phyloP scores from a whole-genome alignment of 2,888 invertebrate genomes.

The Tuta absoluta region DNA sequence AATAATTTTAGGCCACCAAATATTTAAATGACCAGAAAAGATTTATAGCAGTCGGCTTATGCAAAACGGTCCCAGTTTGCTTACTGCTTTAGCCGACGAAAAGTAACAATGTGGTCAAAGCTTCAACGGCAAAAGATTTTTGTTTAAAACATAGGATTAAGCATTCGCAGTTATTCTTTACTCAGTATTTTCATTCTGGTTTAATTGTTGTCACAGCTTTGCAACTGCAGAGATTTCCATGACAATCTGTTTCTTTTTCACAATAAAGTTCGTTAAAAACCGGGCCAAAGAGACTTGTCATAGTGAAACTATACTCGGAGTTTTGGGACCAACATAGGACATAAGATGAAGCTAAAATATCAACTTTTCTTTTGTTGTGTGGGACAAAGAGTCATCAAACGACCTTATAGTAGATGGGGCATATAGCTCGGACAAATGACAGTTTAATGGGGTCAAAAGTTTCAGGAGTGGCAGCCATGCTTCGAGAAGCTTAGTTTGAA shows the following conservation, averaged over 20 bases:
- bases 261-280: no score
- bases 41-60: conserved; percentile 19
- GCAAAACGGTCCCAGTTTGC: conserved; percentile 10
- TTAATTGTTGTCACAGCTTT: not conserved
- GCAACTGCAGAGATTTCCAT: conserved; percentile 1
- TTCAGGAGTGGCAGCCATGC: no score
- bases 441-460: no score
- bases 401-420: no score
- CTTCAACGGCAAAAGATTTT: not conserved
- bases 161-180: not conserved
- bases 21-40: conserved; percentile 20
- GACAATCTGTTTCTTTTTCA: not conserved
- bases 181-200: not conserved
- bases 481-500: no score
- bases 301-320: no score
- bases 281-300: no score
- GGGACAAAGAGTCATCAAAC: no score
- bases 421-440: no score
- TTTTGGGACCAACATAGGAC: no score
- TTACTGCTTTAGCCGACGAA: conserved; percentile 14
- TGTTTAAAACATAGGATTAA: conserved; percentile 5
- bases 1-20: conserved; percentile 19
- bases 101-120: conserved; percentile 19
- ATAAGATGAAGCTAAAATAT: no score
- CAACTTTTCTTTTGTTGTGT: no score